Evolutionary conservation across 2,888 invertebrate species (phyloP).

Genomic region (Drosophila hamatofila): DNA sequence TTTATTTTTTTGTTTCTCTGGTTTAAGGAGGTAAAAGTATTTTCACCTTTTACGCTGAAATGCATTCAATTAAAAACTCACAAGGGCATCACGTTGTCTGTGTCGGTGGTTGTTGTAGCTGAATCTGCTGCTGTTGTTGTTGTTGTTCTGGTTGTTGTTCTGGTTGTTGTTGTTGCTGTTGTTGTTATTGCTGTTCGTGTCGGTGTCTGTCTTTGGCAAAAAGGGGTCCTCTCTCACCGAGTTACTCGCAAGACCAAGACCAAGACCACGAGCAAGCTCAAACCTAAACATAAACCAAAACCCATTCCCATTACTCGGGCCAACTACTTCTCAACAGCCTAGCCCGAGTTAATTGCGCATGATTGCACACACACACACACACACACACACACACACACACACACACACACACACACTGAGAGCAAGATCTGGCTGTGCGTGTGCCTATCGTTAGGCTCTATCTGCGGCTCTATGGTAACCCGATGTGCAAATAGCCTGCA

Average conservation of each 20-base stretch:
- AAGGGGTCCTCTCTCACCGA: constrained; percentile 35
- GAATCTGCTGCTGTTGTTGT: neutral
- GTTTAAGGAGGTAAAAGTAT: constrained; percentile 54
- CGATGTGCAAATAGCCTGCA: constrained; percentile 62
- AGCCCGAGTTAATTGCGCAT: constrained; percentile 68
- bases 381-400: constrained; percentile 19
- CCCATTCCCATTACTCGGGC: constrained; percentile 36
- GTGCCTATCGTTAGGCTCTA: constrained; percentile 49
- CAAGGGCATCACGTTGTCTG: constrained; percentile 60
- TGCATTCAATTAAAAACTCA: constrained; percentile 77
- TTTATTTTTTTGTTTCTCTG: constrained; percentile 14
- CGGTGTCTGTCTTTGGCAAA: constrained; percentile 15
- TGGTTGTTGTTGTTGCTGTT: neutral
- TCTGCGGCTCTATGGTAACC: constrained; percentile 51
- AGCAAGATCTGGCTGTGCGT: constrained; percentile 23
- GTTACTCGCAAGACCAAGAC: constrained; percentile 25
- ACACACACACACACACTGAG: constrained; percentile 32
- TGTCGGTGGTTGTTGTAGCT: constrained; percentile 20
- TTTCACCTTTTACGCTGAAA: constrained; percentile 77
- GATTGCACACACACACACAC: constrained; percentile 48
- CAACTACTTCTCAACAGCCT: constrained; percentile 43
- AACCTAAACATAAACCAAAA: constrained; percentile 11
- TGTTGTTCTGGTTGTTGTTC: neutral
- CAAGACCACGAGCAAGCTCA: constrained; percentile 16
- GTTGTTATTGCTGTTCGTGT: constrained; percentile 16